Evolutionary conservation across 2,888 invertebrate genomes (phyloP), one percentile per base, ranked within the genome.

Genomic region (Cylloceria caligata): DNA sequence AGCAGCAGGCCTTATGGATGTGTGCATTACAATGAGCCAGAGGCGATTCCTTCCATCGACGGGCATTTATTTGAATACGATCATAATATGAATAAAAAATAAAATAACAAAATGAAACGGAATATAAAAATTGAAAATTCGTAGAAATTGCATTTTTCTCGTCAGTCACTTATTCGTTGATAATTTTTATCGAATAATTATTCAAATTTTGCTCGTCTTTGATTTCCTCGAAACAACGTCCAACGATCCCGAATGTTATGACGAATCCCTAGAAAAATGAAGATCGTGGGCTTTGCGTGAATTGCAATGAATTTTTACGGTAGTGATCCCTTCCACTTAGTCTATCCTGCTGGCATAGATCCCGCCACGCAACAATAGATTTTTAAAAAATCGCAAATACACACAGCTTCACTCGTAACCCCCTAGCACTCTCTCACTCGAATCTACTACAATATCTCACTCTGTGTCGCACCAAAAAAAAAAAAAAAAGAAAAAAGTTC

Each of bases 241-340:
- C 42, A 30, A 57, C n/a, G 27, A 36, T 36, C 71, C n/a, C 57
- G 62, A 64, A 67, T 57, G 27, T 55, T 39, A 34, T 34, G 16
- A 49, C 36, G 30, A 34, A 68, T 16, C 47, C 42, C 21, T 16
- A 27, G 39, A 42, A 55, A 42, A 57, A 55, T 30, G 30, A 30
- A 57, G 52, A 30, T 39, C 69, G 27, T 64, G 42, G 3, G 49
- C 21, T 42, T 52, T n/a, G 49, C 24, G 62, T 49, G 39, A 42
- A 62, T 6, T 30, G 42, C 62, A 42, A n/a, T 42, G 67, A 55
- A 36, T 11, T 19, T 19, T 52, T 39, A 52, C 47, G 60, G 27
- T 74, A 74, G 65, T 42, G 34, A 11, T 13, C 65, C 75, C 30
- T 42, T 55, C 11, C 60, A 67, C 60, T 64, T 60, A 45, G 57